Conservation (phyloP, 2,113 vertebrate species). For the Panthera tigris region DNA sequence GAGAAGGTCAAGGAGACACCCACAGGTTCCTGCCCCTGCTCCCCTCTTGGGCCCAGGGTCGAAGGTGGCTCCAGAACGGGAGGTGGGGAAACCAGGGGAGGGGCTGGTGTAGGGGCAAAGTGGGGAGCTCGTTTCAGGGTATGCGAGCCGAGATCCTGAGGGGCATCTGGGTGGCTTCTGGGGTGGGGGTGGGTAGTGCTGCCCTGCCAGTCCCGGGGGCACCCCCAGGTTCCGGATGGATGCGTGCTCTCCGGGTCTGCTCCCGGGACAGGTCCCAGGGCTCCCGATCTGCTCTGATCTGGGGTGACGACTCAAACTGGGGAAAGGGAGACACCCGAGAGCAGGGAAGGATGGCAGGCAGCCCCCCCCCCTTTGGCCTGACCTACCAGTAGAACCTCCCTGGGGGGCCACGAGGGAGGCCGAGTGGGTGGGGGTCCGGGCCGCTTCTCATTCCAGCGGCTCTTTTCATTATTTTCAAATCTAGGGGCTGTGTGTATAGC, state of each 20-base stretch:
- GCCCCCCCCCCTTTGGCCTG: neutral
- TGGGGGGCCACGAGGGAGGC: accelerated
- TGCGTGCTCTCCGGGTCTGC: accelerated
- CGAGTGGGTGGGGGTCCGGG: neutral
- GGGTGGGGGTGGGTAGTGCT: neutral
- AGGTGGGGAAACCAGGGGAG: neutral
- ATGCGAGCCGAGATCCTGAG: neutral
- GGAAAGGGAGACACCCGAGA: neutral
- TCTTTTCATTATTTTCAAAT: neutral
- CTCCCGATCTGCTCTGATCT: neutral
- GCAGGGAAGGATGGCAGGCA: accelerated
- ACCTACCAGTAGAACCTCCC: neutral
- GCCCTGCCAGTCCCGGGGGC: accelerated
- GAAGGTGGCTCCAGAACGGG: neutral
- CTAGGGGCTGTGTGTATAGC: neutral
- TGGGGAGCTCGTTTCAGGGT: too few species aligned
- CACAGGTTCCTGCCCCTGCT: accelerated
- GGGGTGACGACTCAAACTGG: neutral
- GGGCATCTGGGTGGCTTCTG: neutral
- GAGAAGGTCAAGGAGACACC: too few species aligned
- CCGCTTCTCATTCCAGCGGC: neutral
- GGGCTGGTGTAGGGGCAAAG: neutral
- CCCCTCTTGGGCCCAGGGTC: accelerated
- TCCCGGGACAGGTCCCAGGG: neutral
- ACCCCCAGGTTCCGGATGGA: accelerated